Evolutionary conservation across 2,797 vertebrate species (phyloP).

Genomic region (Semaprochilodus insignis): DNA sequence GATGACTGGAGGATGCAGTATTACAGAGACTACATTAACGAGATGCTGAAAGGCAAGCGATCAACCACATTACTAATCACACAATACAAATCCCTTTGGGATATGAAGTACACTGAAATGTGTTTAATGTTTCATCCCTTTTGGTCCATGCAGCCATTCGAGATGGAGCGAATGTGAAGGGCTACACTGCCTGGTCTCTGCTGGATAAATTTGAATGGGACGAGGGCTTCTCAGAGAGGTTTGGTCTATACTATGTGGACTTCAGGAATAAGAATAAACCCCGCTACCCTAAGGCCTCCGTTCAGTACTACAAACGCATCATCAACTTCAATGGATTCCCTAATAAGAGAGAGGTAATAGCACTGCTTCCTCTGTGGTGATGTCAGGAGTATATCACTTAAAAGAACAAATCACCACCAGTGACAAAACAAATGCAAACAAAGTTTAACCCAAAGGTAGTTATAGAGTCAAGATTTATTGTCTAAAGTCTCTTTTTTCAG

Average conservation of each 20-base stretch:
- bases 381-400: not conserved
- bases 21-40: slow-evolving; percentile 90
- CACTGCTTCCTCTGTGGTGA: not conserved
- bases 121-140: slow-evolving; percentile 2
- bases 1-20: slow-evolving; percentile 93
- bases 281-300: slow-evolving; percentile 92
- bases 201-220: slow-evolving; percentile 97
- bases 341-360: slow-evolving; percentile 84
- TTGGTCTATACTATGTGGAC: slow-evolving; percentile 90
- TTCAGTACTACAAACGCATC: slow-evolving; percentile 88
- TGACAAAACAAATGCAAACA: not conserved
- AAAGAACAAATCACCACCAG: no score
- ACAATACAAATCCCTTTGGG: not conserved
- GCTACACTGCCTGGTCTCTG: slow-evolving; percentile 93
- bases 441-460: no score
- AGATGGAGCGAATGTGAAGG: slow-evolving; percentile 90
- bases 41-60: slow-evolving; percentile 84
- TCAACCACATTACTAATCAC: slow-evolving; percentile 17
- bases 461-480: no score
- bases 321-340: slow-evolving; percentile 91
- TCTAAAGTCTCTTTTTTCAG: no score
- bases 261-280: slow-evolving; percentile 89
- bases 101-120: not conserved
- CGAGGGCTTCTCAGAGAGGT: slow-evolving; percentile 90
- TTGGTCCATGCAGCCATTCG: slow-evolving; percentile 82